Evolutionary conservation across 2,888 invertebrate species (phyloP).

Genomic region (Andrena bicolor): DNA sequence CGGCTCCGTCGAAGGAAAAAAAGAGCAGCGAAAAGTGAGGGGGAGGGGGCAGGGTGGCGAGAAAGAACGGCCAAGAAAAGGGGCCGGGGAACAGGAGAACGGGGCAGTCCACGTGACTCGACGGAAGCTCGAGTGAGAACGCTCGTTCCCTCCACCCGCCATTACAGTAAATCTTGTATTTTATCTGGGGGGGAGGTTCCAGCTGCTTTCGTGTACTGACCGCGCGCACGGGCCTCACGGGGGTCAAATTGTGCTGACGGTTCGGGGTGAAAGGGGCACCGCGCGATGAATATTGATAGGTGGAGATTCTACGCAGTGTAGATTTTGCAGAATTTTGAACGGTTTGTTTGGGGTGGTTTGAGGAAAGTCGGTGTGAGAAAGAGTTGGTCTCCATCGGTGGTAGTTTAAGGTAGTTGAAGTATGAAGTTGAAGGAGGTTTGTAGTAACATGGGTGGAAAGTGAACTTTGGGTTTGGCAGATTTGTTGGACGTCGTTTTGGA

Average conservation of each 20-base stretch:
- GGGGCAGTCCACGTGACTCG: slow-evolving; percentile 56
- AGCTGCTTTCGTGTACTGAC: neutral
- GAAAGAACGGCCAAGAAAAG: slow-evolving; percentile 17
- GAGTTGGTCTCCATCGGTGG: too few species aligned
- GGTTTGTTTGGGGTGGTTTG: neutral
- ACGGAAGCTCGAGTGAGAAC: slow-evolving; percentile 58
- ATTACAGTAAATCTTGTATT: slow-evolving; percentile 33
- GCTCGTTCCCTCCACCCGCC: slow-evolving; percentile 16
- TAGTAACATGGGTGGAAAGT: too few species aligned
- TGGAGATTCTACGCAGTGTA: neutral
- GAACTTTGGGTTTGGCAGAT: too few species aligned
- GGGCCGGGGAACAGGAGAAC: slow-evolving; percentile 41
- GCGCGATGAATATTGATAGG: slow-evolving; percentile 7
- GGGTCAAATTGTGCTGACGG: slow-evolving; percentile 4
- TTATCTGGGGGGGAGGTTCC: slow-evolving; percentile 5
- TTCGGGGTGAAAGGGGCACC: neutral
- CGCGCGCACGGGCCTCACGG: neutral
- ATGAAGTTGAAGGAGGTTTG: too few species aligned
- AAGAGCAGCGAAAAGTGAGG: neutral
- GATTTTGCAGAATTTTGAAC: neutral
- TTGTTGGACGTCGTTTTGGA: too few species aligned
- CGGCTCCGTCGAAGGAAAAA: neutral
- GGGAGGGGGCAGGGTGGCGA: neutral
- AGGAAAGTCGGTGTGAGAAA: neutral
- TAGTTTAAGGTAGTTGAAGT: too few species aligned